Evolutionary conservation across 2,888 invertebrate species (phyloP).

Genomic region (Flexamia atlantica): DNA sequence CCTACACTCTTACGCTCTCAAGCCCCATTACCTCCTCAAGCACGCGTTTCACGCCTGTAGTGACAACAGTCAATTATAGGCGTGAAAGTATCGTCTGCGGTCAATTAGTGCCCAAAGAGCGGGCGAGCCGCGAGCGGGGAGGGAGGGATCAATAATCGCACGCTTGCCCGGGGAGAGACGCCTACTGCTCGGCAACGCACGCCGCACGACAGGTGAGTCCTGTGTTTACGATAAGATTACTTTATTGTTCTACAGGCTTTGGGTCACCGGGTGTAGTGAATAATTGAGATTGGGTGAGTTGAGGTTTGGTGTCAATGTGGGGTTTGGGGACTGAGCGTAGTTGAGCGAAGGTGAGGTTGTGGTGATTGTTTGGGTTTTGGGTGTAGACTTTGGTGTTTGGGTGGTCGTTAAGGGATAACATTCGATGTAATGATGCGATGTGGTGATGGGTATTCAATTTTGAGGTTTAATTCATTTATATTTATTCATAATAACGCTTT

Average conservation of each 20-base stretch:
- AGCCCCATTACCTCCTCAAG: conserved; percentile 31
- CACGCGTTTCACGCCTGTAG: conserved; percentile 31
- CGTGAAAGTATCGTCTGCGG: conserved; percentile 23
- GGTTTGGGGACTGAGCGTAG: no score
- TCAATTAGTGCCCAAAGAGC: conserved; percentile 46
- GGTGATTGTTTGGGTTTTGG: no score
- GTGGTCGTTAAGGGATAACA: no score
- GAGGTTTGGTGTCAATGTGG: no score
- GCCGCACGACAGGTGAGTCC: conserved; percentile 37
- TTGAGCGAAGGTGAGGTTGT: no score
- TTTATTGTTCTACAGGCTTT: neutral
- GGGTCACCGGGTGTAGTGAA: no score
- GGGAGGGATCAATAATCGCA: conserved; percentile 44
- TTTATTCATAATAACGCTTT: no score
- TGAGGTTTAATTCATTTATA: no score
- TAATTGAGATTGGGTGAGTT: no score
- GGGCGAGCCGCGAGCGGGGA: neutral
- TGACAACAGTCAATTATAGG: conserved; percentile 41
- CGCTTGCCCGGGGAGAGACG: conserved; percentile 12
- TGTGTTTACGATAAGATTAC: neutral
- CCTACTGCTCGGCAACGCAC: conserved; percentile 24
- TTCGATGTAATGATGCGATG: no score
- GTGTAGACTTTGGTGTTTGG: no score
- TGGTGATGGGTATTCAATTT: no score
- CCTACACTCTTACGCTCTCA: neutral